These are phyloP conservation scores for Vimba vimba DNA, from an alignment of 2,113 vertebrate species.

Conservation along the genomic window DNA sequence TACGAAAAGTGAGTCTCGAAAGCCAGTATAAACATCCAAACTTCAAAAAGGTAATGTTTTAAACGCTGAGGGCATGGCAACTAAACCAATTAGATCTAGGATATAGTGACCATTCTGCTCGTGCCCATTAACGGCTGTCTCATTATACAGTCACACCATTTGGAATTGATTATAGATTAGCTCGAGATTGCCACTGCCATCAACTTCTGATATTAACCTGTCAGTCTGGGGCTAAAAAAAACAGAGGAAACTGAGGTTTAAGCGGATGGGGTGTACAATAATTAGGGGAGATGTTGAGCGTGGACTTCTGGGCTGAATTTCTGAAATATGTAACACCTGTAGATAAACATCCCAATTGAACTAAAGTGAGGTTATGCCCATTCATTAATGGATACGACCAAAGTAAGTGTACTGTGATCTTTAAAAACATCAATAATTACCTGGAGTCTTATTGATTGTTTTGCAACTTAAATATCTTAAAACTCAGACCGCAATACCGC, in stretches of 20 bases:
- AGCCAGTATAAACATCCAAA: not conserved
- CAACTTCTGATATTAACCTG: conserved; percentile 14
- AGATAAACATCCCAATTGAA: not conserved
- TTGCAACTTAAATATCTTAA: conserved; percentile 10
- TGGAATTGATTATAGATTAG: conserved; percentile 18
- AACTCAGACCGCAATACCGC: not conserved
- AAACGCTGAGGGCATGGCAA: not conserved
- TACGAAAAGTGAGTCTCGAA: not conserved
- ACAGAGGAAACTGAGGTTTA: not conserved
- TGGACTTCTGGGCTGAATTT: not conserved
- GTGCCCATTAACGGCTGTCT: conserved; percentile 14
- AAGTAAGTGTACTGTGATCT: not conserved
- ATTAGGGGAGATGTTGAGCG: not conserved
- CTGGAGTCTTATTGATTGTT: conserved; percentile 7
- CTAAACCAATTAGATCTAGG: not conserved
- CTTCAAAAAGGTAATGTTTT: conserved; percentile 26
- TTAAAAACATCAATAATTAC: conserved; percentile 4
- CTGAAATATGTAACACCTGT: not conserved
- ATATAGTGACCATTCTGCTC: not conserved
- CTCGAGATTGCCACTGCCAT: not conserved
- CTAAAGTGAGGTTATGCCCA: not conserved
- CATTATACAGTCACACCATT: conserved; percentile 37
- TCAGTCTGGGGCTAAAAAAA: not conserved
- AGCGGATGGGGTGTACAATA: not conserved
- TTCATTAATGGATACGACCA: not conserved